Evolutionary conservation across 2,888 invertebrate genomes (phyloP).

Genomic region (Halictus ligatus): DNA sequence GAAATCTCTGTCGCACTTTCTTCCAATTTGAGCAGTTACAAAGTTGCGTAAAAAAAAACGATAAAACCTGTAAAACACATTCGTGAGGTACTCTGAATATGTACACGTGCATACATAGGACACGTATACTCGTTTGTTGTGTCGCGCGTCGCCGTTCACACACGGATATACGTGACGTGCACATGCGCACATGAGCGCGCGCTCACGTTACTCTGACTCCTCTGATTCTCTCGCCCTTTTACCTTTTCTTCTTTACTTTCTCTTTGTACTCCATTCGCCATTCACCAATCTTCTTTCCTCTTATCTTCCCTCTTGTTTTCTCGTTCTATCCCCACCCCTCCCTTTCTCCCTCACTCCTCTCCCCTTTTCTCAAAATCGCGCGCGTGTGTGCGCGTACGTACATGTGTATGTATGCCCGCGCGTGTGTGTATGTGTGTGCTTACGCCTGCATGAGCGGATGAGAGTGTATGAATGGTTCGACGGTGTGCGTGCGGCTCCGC

Average conservation of each 20-base stretch:
- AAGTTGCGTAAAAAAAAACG: constrained; percentile 48
- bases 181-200: constrained; percentile 15
- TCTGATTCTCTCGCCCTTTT: neutral
- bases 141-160: constrained; percentile 50
- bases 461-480: constrained; percentile 35
- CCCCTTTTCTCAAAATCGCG: neutral
- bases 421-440: constrained; percentile 56
- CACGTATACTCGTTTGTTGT: constrained; percentile 64
- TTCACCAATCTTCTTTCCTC: neutral
- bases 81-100: constrained; percentile 79
- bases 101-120: constrained; percentile 77
- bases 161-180: constrained; percentile 47
- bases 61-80: constrained; percentile 72
- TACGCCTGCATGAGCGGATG: constrained; percentile 40
- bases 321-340: neutral
- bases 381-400: constrained; percentile 53
- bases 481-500: constrained; percentile 57
- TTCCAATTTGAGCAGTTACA: constrained; percentile 68
- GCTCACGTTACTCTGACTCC: neutral
- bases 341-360: too few species aligned
- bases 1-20: constrained; percentile 67
- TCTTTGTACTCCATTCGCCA: neutral
- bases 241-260: neutral
- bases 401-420: constrained; percentile 62
- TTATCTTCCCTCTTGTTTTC: neutral